Evolutionary conservation across 2,113 vertebrate genomes (phyloP).

Genomic region (Noturus placidus): DNA sequence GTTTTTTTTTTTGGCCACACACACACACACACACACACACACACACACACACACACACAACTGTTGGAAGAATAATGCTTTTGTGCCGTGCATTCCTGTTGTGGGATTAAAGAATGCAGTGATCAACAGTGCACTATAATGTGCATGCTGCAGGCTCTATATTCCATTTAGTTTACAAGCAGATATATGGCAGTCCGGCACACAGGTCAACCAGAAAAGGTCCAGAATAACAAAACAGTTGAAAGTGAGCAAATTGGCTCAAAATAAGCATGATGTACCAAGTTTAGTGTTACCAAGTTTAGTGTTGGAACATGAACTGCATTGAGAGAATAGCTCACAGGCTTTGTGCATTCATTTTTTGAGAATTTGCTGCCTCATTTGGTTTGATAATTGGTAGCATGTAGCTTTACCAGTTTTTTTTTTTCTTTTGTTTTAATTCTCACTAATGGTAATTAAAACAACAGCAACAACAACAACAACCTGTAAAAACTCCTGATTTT

Average conservation of each 20-base stretch:
- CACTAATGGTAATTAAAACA: neutral
- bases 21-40: slow-evolving; percentile 6
- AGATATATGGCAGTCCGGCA: neutral
- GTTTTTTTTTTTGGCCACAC: neutral
- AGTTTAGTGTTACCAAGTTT: neutral
- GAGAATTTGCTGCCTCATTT: neutral
- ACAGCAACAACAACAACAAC: neutral
- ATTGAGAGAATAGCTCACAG: neutral
- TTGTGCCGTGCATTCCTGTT: neutral
- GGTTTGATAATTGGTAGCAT: neutral
- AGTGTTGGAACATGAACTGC: neutral
- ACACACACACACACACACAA: neutral
- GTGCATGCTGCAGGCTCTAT: neutral
- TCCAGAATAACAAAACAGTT: neutral
- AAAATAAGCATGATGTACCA: neutral
- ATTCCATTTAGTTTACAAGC: neutral
- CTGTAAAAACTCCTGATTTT: neutral
- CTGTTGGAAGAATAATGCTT: neutral
- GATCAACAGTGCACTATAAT: neutral
- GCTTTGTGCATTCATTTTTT: neutral
- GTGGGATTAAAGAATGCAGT: neutral
- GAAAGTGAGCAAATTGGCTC: neutral
- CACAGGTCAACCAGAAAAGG: neutral
- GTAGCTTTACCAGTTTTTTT: neutral
- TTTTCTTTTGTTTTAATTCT: neutral